Percentiles rank a stretch among this genome's conserved stretches.
Conservation (phyloP, 2,113 vertebrate genomes). For the Ondatra zibethicus region DNA sequence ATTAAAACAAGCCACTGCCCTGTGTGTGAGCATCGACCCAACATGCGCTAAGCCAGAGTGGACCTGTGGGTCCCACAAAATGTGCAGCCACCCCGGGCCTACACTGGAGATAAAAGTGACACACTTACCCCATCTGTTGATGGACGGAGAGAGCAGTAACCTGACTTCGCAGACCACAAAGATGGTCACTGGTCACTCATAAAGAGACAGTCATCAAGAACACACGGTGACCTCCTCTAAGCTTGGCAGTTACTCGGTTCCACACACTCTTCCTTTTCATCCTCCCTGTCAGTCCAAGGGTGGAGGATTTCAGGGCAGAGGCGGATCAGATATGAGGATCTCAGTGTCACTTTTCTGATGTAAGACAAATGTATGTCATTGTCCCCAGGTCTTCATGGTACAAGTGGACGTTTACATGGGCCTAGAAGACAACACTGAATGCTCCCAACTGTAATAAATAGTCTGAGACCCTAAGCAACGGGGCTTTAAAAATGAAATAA, state of each 20-base stretch:
- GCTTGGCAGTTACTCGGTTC: not conserved
- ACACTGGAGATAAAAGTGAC: not conserved
- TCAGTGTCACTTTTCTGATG: not conserved
- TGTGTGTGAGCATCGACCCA: not conserved
- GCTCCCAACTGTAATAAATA: not conserved
- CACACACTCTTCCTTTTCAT: not conserved
- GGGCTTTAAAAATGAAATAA: not conserved
- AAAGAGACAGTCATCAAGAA: not conserved
- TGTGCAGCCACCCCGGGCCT: not conserved
- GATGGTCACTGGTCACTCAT: not conserved
- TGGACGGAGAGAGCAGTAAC: not conserved
- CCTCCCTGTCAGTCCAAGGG: not conserved
- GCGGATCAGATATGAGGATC: not conserved
- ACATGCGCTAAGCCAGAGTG: fast-evolving
- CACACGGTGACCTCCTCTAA: not conserved
- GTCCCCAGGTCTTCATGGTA: not conserved
- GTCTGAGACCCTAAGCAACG: not conserved
- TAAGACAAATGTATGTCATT: not conserved
- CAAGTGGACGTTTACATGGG: not conserved
- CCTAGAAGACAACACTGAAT: not conserved
- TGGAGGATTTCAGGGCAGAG: not conserved
- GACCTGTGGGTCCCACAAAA: not conserved
- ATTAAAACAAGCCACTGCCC: not conserved
- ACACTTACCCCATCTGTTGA: not conserved
- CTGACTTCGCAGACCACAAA: not conserved